Evolutionary conservation across 1,140 invertebrate genomes (phyloP), one percentile per base, ranked within the genome.

Genomic region (Drosophila sp.): DNA sequence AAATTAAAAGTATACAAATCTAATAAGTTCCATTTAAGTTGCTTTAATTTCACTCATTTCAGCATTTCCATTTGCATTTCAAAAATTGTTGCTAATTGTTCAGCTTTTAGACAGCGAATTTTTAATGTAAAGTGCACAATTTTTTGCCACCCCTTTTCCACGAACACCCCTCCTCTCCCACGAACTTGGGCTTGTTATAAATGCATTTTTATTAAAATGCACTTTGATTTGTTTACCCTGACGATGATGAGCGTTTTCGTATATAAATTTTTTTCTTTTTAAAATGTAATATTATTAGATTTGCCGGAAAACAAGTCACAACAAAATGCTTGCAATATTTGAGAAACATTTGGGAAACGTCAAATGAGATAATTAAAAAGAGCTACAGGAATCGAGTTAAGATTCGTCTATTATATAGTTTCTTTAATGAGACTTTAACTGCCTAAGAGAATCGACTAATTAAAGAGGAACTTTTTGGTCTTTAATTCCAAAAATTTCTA

Each of bases 1-100:
- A 90, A 90, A 90, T 90, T 90, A 90, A 90, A 90, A 90, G 87
- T 90, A 90, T 90, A 90, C 87, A 90, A 90, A 90, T 90, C 82
- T 90, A 90, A 87, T 83, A 90, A 90, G 82, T 90, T 89, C 77
- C 84, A 89, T 89, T 89, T 89, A 89, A 89, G 84, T 89, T 69
- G 80, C 84, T 89, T 87, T 87, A 87, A 87, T 89, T 89, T 87
- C 66, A 56, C 74, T 70, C 72, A 70, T 64, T 77, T 66, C 60
- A 70, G 8, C 67, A 62, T 41, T 41, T 66, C 70, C 79, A 87
- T 89, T 86, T 89, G 76, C 83, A 83, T 86, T 79, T 63, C 54
- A 65, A 38, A 83, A 86, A 84, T 86, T 87, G 65, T 89, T 83
- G 84, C 82, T 90, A 90, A 90, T 90, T 90, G 86, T 83, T 90